Evolutionary conservation across 2,888 invertebrate genomes (phyloP).

Genomic region (Myopa tessellatipennis): DNA sequence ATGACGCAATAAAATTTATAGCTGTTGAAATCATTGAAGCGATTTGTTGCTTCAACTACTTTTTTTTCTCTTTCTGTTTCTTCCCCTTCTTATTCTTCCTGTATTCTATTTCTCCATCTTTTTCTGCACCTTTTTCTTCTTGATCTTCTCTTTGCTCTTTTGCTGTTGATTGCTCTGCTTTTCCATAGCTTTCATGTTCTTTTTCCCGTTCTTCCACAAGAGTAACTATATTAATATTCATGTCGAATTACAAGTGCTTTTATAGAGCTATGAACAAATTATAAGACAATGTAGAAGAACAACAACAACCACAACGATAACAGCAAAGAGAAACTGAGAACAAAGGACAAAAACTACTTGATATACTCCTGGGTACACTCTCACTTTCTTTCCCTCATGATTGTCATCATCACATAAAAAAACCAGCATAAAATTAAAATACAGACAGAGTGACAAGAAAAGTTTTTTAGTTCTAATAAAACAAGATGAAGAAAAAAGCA

Average conservation of each 20-base stretch:
- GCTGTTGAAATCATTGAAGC: too few relatives aligned
- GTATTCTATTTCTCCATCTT: not conserved
- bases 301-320: not conserved
- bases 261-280: not conserved
- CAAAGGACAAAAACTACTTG: not conserved
- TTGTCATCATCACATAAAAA: not conserved
- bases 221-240: not conserved
- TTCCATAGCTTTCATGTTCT: too few relatives aligned
- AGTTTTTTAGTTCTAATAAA: too few relatives aligned
- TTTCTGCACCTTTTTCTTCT: too few relatives aligned
- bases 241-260: not conserved
- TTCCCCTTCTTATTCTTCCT: not conserved
- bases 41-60: too few relatives aligned
- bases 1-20: too few relatives aligned
- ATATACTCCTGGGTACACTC: too few relatives aligned
- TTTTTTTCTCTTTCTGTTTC: too few relatives aligned
- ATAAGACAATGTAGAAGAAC: not conserved
- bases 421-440: too few relatives aligned
- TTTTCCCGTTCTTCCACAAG: not conserved
- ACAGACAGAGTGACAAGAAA: too few relatives aligned
- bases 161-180: not conserved
- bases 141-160: not conserved
- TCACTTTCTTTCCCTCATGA: not conserved
- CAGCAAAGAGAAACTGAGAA: not conserved
- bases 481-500: too few relatives aligned